phyloP scores from a whole-genome alignment of 2,888 invertebrate species.

The Lochmaea crataegi region DNA sequence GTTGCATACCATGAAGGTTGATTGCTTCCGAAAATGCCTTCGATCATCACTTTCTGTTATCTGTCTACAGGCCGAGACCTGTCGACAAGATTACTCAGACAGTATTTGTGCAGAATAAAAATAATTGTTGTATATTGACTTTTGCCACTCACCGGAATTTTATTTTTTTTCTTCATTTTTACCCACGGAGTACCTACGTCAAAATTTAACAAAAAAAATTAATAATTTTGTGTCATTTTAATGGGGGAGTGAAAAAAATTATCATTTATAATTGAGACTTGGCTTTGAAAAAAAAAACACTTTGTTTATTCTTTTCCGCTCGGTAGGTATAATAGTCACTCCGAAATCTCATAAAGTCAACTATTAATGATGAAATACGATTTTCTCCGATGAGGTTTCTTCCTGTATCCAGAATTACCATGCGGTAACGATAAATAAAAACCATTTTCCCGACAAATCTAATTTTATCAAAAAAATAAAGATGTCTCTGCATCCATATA shows the following conservation, averaged over 20 bases:
- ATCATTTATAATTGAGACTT: too few relatives aligned
- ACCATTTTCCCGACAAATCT: constrained; percentile 40
- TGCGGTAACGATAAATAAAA: constrained; percentile 42
- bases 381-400: constrained; percentile 12
- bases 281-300: too few relatives aligned
- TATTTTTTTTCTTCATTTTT: not conserved
- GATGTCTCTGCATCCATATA: constrained; percentile 22
- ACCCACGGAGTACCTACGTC: too few relatives aligned
- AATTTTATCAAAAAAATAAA: constrained; percentile 42
- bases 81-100: constrained; percentile 22
- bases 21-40: constrained; percentile 33
- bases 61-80: constrained; percentile 19
- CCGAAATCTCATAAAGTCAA: constrained; percentile 23
- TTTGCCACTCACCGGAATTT: not conserved
- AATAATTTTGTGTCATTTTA: too few relatives aligned
- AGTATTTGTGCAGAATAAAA: constrained; percentile 6
- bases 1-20: constrained; percentile 23
- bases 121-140: constrained; percentile 7
- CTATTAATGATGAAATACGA: constrained; percentile 31
- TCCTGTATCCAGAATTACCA: constrained; percentile 31
- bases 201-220: too few relatives aligned
- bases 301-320: not conserved
- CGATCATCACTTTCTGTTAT: constrained; percentile 33
- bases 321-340: constrained; percentile 18
- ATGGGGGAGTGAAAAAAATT: too few relatives aligned